phyloP scores from a whole-genome alignment of 1,140 invertebrate genomes.

The Bombus vancouverensis region DNA sequence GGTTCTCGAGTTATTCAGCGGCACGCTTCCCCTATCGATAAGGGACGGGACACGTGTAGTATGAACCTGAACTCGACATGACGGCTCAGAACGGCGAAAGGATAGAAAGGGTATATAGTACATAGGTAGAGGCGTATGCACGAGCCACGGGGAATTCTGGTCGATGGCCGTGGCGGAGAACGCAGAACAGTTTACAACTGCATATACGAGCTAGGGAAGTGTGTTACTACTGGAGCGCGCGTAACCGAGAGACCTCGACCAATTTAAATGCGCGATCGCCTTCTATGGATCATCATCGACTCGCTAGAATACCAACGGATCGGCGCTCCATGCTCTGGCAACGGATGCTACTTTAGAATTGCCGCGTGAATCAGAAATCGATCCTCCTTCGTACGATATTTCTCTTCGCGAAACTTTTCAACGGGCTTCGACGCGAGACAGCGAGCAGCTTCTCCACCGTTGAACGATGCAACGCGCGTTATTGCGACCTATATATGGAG shows the following conservation, averaged over 20 bases:
- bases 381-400: no score
- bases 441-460: no score
- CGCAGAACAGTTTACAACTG: conserved; percentile 61
- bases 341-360: neutral
- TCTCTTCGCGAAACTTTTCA: no score
- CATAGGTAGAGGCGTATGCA: conserved; percentile 1
- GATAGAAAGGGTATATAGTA: conserved; percentile 14
- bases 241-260: conserved; percentile 69
- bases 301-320: conserved; percentile 48
- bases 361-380: no score
- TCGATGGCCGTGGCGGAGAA: conserved; percentile 64
- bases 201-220: conserved; percentile 58
- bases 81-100: conserved; percentile 54
- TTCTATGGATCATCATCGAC: conserved; percentile 60
- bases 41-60: conserved; percentile 53
- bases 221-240: conserved; percentile 60
- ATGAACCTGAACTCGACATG: conserved; percentile 62
- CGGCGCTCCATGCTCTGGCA: neutral
- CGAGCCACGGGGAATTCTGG: conserved; percentile 54
- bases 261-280: conserved; percentile 68
- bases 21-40: conserved; percentile 31
- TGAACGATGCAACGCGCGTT: no score
- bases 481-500: rapidly evolving
- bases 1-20: neutral
- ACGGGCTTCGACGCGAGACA: no score